Conservation (phyloP, 1,140 invertebrate genomes). For the Medauroidea extradentata region DNA sequence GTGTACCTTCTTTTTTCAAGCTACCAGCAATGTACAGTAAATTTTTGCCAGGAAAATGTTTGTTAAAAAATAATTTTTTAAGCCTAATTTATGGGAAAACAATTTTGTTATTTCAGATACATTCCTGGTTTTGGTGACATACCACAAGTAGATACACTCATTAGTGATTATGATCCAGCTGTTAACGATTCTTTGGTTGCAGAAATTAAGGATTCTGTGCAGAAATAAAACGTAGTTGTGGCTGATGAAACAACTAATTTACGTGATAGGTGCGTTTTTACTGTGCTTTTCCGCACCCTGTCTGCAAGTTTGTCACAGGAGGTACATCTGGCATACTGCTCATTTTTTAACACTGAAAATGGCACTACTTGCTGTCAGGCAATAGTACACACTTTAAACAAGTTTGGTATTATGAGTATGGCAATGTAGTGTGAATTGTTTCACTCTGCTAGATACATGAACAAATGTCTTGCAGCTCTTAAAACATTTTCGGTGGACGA, state of each 20-base stretch:
- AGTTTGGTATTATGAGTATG: neutral
- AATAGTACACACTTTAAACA: neutral
- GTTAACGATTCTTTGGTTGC: neutral
- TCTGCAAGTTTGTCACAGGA: neutral
- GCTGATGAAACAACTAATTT: neutral
- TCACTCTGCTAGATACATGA: neutral
- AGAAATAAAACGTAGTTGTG: neutral
- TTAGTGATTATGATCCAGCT: neutral
- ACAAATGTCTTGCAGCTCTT: neutral
- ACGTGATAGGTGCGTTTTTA: neutral
- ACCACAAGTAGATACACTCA: neutral
- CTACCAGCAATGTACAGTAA: too few relatives aligned
- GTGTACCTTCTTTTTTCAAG: too few relatives aligned
- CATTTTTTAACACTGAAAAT: neutral
- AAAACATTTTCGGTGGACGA: neutral
- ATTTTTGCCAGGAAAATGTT: too few relatives aligned
- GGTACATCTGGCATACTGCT: neutral
- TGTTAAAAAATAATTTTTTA: too few relatives aligned
- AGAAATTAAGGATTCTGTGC: neutral
- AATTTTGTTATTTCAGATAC: slow-evolving; percentile 4
- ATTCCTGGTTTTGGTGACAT: neutral
- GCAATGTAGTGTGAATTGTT: neutral
- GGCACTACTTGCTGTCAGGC: neutral
- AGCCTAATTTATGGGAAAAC: too few relatives aligned
- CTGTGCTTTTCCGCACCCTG: too few relatives aligned